Conservation (phyloP, 2,888 invertebrate species). For the Melolontha melolontha region DNA sequence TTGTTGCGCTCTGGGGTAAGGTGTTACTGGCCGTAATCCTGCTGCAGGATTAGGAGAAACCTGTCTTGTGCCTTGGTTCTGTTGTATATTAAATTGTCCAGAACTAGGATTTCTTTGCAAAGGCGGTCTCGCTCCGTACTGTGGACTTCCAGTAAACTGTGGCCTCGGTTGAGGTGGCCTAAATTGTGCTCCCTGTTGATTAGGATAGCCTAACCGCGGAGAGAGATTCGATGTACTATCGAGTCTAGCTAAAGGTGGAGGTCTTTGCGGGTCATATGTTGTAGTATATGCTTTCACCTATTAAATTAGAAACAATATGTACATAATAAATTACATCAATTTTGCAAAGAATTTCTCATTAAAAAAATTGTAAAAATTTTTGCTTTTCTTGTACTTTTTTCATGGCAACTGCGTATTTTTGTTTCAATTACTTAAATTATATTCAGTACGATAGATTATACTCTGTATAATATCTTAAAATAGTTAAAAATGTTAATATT, state of each 20-base stretch:
- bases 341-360: too few relatives aligned
- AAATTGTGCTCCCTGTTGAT: slow-evolving; percentile 54
- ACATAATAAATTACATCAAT: too few relatives aligned
- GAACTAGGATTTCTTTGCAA: slow-evolving; percentile 52
- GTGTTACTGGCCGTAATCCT: slow-evolving; percentile 46
- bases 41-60: slow-evolving; percentile 42
- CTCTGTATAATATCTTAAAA: too few relatives aligned
- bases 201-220: slow-evolving; percentile 57
- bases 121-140: slow-evolving; percentile 56
- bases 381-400: too few relatives aligned
- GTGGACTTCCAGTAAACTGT: slow-evolving; percentile 42
- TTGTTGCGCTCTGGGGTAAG: slow-evolving; percentile 52
- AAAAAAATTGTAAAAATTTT: too few relatives aligned
- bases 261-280: slow-evolving; percentile 49
- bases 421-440: too few relatives aligned
- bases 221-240: slow-evolving; percentile 65
- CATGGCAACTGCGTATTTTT: too few relatives aligned
- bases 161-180: slow-evolving; percentile 53
- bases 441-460: too few relatives aligned
- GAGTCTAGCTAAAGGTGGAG: slow-evolving; percentile 61
- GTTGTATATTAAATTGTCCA: slow-evolving; percentile 38
- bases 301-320: slow-evolving; percentile 12
- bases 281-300: slow-evolving; percentile 37
- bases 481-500: too few relatives aligned
- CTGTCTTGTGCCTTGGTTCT: slow-evolving; percentile 46